Conservation (phyloP, 30 jellyfish, hydroid and myxozoan species). For the Sanderia malayensis region DNA sequence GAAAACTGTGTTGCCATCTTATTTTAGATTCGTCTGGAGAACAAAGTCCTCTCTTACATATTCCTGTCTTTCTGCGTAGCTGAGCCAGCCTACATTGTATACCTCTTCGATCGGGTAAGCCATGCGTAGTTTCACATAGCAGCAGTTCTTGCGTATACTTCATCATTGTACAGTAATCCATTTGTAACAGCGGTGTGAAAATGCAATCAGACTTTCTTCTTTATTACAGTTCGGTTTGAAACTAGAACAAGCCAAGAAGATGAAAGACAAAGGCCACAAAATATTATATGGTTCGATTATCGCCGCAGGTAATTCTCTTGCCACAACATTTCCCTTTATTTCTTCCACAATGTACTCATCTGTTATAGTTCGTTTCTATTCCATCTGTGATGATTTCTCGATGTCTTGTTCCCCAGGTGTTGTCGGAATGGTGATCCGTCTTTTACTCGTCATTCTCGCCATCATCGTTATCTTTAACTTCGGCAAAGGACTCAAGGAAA, state of each 20-base stretch:
- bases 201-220: too few species aligned
- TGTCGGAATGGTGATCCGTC: conserved; percentile 58
- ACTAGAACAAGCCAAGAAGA: conserved; percentile 34
- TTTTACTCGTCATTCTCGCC: conserved; percentile 37
- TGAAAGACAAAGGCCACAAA: not conserved
- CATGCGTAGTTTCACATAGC: too few species aligned
- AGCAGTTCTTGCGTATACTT: too few species aligned
- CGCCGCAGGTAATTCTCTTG: conserved; percentile 71
- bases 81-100: conserved; percentile 67
- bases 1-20: too few species aligned
- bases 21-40: conserved; percentile 65
- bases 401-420: conserved; percentile 21
- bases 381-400: too few species aligned
- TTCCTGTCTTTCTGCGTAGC: conserved; percentile 57
- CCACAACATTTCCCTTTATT: too few species aligned
- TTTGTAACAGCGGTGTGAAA: too few species aligned
- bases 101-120: conserved; percentile 68
- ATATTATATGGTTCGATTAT: conserved; percentile 39
- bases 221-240: conserved; percentile 22
- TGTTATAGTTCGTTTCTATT: too few species aligned
- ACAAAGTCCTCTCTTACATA: conserved; percentile 11
- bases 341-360: too few species aligned
- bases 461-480: conserved; percentile 56
- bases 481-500: conserved; percentile 76
- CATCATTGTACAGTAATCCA: too few species aligned